These are phyloP conservation scores for Danio choprae DNA, from an alignment of 2,797 vertebrate species.

Conservation along the genomic window DNA sequence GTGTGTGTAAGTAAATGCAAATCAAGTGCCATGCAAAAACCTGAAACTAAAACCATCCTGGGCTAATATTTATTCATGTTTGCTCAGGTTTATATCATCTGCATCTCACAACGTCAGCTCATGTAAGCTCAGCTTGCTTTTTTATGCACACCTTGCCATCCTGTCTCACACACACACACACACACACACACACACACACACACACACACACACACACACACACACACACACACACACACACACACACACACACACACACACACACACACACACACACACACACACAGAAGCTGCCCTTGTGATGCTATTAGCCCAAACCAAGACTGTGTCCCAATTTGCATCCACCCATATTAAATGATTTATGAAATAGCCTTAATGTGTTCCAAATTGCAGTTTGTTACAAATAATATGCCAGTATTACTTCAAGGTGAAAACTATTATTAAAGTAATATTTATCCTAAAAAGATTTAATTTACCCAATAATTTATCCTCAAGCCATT, in stretches of 20 bases:
- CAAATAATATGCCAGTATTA: not conserved
- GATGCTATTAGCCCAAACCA: constrained; percentile 5
- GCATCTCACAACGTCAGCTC: constrained; percentile 30
- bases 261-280: constrained; percentile 48
- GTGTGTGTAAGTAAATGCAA: constrained; percentile 14
- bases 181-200: constrained; percentile 45
- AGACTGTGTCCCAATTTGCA: not conserved
- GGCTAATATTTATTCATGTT: not conserved
- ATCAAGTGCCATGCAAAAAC: constrained; percentile 10
- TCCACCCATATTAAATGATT: not conserved
- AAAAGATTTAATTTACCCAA: too few species aligned
- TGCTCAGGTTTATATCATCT: too few species aligned
- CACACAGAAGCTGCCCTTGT: constrained; percentile 12
- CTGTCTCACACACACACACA: constrained; percentile 43
- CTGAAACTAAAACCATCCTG: not conserved
- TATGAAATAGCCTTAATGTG: not conserved
- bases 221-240: constrained; percentile 52
- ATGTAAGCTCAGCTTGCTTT: constrained; percentile 33
- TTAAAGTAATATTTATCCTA: too few species aligned
- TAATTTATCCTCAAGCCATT: too few species aligned
- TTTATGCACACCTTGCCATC: not conserved
- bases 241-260: constrained; percentile 49
- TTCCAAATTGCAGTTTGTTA: not conserved
- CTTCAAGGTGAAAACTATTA: not conserved
- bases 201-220: constrained; percentile 53